phyloP scores from a whole-genome alignment of 2,888 invertebrate species.

The Criorhina ranunculi region DNA sequence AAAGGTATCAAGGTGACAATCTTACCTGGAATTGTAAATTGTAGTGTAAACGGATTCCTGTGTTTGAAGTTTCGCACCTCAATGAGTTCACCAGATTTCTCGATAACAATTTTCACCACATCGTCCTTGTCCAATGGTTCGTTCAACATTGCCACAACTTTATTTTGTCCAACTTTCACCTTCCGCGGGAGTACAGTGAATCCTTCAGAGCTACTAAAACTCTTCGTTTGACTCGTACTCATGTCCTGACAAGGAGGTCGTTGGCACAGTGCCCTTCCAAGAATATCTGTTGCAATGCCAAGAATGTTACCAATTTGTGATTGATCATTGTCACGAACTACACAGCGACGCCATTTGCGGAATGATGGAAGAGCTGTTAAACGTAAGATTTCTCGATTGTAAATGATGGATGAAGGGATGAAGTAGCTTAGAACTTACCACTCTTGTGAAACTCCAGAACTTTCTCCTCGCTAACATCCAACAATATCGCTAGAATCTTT shows the following conservation, averaged over 20 bases:
- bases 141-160: constrained; percentile 91
- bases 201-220: constrained; percentile 83
- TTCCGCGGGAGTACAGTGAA: constrained; percentile 84
- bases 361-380: constrained; percentile 88
- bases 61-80: constrained; percentile 91
- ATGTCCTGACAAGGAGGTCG: constrained; percentile 87
- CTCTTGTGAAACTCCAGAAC: constrained; percentile 89
- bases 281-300: constrained; percentile 92
- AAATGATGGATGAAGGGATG: not conserved
- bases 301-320: constrained; percentile 93
- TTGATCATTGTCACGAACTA: constrained; percentile 92
- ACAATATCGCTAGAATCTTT: constrained; percentile 91
- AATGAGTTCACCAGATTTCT: constrained; percentile 91
- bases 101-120: constrained; percentile 90
- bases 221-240: constrained; percentile 84
- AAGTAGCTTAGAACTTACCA: constrained; percentile 84
- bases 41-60: constrained; percentile 93
- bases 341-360: constrained; percentile 92
- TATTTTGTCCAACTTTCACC: constrained; percentile 89
- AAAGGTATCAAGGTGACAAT: not conserved
- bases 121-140: constrained; percentile 92
- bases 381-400: not conserved
- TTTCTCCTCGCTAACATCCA: constrained; percentile 91
- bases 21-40: constrained; percentile 91
- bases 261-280: constrained; percentile 87